phyloP scores from a whole-genome alignment of 2,113 vertebrate species.

The Sclerurus mexicanus region DNA sequence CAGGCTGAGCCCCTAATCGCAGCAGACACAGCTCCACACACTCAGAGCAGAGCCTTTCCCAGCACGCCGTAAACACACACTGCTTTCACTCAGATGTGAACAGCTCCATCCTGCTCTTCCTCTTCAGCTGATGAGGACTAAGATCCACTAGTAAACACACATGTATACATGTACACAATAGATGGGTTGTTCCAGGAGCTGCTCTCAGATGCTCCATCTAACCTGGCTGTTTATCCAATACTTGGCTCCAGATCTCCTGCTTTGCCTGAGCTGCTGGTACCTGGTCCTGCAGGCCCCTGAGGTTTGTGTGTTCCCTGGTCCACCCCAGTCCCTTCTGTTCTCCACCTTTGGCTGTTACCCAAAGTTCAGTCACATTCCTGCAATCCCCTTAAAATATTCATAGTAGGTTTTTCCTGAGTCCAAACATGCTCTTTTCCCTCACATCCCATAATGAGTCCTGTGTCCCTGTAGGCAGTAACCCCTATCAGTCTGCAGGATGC shows the following conservation, averaged over 20 bases:
- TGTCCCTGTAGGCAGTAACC: not conserved
- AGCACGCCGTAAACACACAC: not conserved
- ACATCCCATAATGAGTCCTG: fast-evolving
- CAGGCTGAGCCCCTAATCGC: not conserved
- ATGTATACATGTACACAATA: fast-evolving
- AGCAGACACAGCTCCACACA: fast-evolving
- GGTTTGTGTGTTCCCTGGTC: not conserved
- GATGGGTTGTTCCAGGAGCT: not conserved
- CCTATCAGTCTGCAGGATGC: not conserved
- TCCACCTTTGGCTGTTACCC: not conserved
- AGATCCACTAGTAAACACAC: fast-evolving
- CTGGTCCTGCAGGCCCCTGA: not conserved
- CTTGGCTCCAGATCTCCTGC: not conserved
- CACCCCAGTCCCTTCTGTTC: not conserved
- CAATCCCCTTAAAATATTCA: not conserved
- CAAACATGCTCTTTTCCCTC: not conserved
- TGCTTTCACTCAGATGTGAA: not conserved
- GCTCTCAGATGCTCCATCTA: not conserved
- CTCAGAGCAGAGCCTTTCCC: not conserved
- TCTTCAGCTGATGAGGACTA: not conserved
- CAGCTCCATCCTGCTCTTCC: not conserved
- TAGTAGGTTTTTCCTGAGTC: not conserved
- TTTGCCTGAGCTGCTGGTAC: not conserved
- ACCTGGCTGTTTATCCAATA: fast-evolving
- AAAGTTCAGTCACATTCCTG: not conserved